Base-by-base conservation (phyloP, 2,888 invertebrate species). In the Acleris laterana region DNA sequence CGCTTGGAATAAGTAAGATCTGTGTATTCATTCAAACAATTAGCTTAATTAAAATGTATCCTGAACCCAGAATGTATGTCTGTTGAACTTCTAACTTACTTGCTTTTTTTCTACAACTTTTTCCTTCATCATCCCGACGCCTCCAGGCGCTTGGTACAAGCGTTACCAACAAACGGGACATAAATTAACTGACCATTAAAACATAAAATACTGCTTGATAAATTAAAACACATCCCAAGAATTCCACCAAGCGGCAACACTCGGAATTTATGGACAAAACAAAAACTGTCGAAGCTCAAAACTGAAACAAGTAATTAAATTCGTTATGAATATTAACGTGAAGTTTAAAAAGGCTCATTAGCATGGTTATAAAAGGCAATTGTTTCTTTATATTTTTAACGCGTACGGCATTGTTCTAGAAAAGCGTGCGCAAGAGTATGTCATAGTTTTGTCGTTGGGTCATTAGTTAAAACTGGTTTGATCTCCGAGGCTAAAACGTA, bases 331-430 rank as follows among this genome's bases (percentile, higher is more conserved):
- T 80, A 80, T 81, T 77, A 75, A 77, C 75, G 72, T 66, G 70
- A 71, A 72, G 73, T 74, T 72, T 72, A 76, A 77, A 80, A 75
- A 68, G 71, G 73, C 81, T 82, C 84, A 87, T 90, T 87, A 86
- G 72, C 80, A 84, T 77, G 80, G 71, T 76, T 83, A 87, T 87
- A 88, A 88, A 89, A 86, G 85, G 82, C 82, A 86, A 89, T 89
- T 88, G 90, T 89, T 87, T 88, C 88, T 87, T 88, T 88, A 85
- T 82, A 82, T 73, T 77, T 84, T 79, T 84, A 79, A 79, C 80
- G 83, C 74, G 69, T 74, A 72, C 73, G 62, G 69, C 81, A 82
- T 90, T 89, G 86, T 90, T 80, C 72, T 70, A 82, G 82, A 85
- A 76, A 74, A 75, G 80, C 88, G 80, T 88, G 82, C 81, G 77